Base-by-base conservation (phyloP, 2,113 vertebrate genomes). In the Sapayoa aenigma region DNA sequence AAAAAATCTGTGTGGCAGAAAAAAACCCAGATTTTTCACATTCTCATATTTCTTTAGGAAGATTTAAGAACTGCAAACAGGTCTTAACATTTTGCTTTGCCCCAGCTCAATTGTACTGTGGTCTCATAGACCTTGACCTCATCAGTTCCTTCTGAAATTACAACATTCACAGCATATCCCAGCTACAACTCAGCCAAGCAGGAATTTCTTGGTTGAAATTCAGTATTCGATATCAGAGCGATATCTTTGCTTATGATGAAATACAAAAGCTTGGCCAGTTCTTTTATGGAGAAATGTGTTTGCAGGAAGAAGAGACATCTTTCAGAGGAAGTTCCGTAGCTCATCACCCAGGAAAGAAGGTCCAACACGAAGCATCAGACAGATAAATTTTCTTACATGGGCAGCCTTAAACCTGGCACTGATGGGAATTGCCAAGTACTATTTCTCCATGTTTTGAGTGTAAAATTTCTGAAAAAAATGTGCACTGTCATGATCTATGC, bases 11-110 rank as follows among this genome's bases (percentile, higher is more conserved):
- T 42, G 14, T 42, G 59, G 41, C 23, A 11, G 59, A 68, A 59
- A 66, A n/a, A 11, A 8, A 0, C 0, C 1, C 14, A 63, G 1
- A 9, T 5, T 65, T 87, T 73, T 73, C 75, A 58, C 14, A 33
- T 49, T 68, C 22, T 50, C 22, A 4, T 72, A 37, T 73, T 73
- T 91, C 24, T 79, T 39, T 50, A 50, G 27, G 63, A 80, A 56
- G 18, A 7, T 47, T 46, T 74, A 50, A 78, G 37, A 62, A 47
- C 33, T 22, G 23, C 16, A 72, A 84, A 59, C 27, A 49, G 22
- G 30, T 12, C 3, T 71, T 65, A 89, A 9, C 2, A 65, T 42
- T 82, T 68, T 84, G 49, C 21, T 73, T 65, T 62, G 18, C 6
- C 24, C 5, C 30, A 68, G 5, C 13, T 77, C 27, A 72, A 14